Evolutionary conservation across 2,888 invertebrate genomes (phyloP), one percentile per base, ranked within the genome.

Genomic region (Ornithoptera alexandrae): DNA sequence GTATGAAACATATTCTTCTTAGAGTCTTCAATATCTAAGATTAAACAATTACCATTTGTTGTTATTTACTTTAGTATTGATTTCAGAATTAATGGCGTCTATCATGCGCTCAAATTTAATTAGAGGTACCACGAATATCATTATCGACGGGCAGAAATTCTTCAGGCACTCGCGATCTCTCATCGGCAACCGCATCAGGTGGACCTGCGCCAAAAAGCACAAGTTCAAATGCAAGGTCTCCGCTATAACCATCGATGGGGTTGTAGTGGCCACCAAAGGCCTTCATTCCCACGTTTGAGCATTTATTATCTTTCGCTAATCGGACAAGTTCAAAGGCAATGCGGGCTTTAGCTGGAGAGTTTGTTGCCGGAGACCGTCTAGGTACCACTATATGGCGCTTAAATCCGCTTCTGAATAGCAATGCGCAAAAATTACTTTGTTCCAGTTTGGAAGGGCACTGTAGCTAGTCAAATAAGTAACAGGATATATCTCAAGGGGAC

Each of bases 161-260:
- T 90, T 87, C 76, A 79, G 91, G 46, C 91, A 92, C 72, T 92
- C 91, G 1, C 78, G 91, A 3, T 89, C 90, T 0, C 79, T 90
- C 17, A 79, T 87, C 67, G 90, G 91, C 0, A 85, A 91, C 72
- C 82, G 90, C 53, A 88, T 90, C 72, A 78, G 92, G 53, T 92
- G 92, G 92, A 88, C 89, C 0, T 92, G 92, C 72, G 81, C 90
- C 2, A 89, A 90, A 78, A 91, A 90, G 76, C 88, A 90, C 63
- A 90, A 87, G 72, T 82, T 87, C 68, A 90, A 91, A 75, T 92
- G 91, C 71, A 88, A 87, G 75, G 91, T 86, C 0, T 87, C 91
- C 0, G 90, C 90, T 0, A 86, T 90, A 1, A 92, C 91, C 0
- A 82, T 90, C 1, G 87, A 89, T 64, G 90, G 89, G 0, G 74